phyloP scores from a whole-genome alignment of 2,113 vertebrate genomes.

The Haemorhous mexicanus region DNA sequence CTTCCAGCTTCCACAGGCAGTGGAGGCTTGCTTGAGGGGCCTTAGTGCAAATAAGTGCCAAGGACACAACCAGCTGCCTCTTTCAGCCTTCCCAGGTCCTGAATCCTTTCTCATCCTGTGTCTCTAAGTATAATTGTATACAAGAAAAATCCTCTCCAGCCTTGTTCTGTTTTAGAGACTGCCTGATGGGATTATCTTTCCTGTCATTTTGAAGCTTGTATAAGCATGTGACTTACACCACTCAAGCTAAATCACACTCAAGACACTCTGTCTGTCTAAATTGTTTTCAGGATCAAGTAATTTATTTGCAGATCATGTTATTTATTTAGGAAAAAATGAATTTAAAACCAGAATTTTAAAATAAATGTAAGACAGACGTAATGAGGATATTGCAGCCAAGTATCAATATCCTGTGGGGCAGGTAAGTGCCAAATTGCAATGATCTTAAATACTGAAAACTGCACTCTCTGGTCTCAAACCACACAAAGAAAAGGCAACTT shows the following conservation, averaged over 20 bases:
- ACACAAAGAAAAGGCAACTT: conserved; percentile 47
- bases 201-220: conserved; percentile 38
- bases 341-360: not conserved
- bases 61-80: not conserved
- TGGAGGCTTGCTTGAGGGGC: not conserved
- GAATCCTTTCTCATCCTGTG: not conserved
- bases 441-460: conserved; percentile 38
- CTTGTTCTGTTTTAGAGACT: conserved; percentile 27
- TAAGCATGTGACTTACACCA: not conserved
- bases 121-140: conserved; percentile 8
- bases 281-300: not conserved
- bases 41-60: not conserved
- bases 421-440: not conserved
- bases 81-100: not conserved
- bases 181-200: conserved; percentile 56
- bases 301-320: not conserved
- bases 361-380: not conserved
- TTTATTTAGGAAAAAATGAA: not conserved
- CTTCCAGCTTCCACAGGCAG: not conserved
- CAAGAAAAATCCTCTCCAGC: conserved; percentile 22
- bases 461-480: not conserved
- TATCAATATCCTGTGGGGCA: conserved; percentile 12
- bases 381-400: not conserved
- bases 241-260: conserved; percentile 43
- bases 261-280: conserved; percentile 18